Evolutionary conservation across 2,888 invertebrate genomes (phyloP).

Genomic region (Chironomus tentans): DNA sequence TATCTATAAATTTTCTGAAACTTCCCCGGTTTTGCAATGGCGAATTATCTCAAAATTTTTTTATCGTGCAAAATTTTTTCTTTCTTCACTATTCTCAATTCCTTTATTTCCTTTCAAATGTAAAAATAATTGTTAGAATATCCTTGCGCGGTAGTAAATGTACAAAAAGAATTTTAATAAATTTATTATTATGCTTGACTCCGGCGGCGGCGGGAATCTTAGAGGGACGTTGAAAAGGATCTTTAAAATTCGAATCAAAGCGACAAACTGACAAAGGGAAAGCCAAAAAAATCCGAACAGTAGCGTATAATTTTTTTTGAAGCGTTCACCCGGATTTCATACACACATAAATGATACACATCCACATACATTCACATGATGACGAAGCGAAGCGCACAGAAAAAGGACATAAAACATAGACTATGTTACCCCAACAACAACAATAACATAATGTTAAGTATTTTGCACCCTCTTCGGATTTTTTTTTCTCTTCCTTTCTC

Average conservation of each 20-base stretch:
- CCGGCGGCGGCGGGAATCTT: slow-evolving; percentile 9
- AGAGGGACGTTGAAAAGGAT: slow-evolving; percentile 10
- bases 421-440: neutral
- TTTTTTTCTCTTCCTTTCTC: neutral
- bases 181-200: neutral
- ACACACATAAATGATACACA: neutral
- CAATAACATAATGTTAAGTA: neutral
- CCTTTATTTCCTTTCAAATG: neutral
- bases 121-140: neutral
- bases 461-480: slow-evolving; percentile 1
- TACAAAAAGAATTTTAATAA: neutral
- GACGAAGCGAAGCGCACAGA: neutral
- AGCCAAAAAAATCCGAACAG: slow-evolving; percentile 10
- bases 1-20: neutral
- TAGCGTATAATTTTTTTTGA: slow-evolving; percentile 5
- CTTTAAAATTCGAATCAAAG: slow-evolving; percentile 26
- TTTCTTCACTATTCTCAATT: neutral
- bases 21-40: neutral
- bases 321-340: slow-evolving; percentile 8
- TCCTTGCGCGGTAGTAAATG: neutral
- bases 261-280: slow-evolving; percentile 22
- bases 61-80: neutral
- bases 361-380: neutral
- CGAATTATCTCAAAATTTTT: neutral
- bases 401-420: slow-evolving; percentile 1